Conservation (phyloP, 1,140 invertebrate species). For the Pararge aegeria region DNA sequence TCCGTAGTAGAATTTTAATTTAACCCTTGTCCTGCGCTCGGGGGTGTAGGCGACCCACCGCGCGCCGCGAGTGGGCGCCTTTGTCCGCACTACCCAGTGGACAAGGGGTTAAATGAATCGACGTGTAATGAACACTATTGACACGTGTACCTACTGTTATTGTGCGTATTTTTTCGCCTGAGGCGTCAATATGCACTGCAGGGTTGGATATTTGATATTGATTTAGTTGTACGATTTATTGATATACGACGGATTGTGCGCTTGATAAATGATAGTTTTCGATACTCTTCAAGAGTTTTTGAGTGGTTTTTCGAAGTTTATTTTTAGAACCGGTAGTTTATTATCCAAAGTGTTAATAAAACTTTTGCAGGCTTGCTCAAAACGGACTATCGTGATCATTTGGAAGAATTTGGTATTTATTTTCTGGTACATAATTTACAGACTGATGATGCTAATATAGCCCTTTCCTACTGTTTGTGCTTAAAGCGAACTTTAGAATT, state of each 20-base stretch:
- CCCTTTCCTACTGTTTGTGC: no score
- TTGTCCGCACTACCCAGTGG: conserved; percentile 20
- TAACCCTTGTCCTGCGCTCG: conserved; percentile 24
- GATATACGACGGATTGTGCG: background rate
- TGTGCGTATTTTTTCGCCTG: conserved; percentile 36
- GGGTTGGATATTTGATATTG: conserved; percentile 13
- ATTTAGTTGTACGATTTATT: background rate
- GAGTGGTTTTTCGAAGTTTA: background rate
- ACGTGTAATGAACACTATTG: conserved; percentile 39
- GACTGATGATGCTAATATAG: no score
- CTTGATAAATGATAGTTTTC: conserved; percentile 3
- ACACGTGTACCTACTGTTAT: conserved; percentile 30
- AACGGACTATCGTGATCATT: no score
- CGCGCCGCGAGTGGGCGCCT: conserved; percentile 32
- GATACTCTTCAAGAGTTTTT: background rate
- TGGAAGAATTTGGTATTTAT: no score
- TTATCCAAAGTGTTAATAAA: no score
- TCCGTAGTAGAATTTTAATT: conserved; percentile 13
- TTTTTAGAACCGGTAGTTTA: no score
- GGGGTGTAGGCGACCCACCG: conserved; percentile 34
- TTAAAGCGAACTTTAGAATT: no score
- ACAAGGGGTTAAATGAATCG: conserved; percentile 34
- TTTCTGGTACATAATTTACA: no score
- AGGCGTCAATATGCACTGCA: conserved; percentile 31
- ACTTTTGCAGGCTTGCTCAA: no score